These are phyloP conservation scores for Seladonia tumulorum DNA, from an alignment of 2,888 invertebrate species.

Conservation along the genomic window DNA sequence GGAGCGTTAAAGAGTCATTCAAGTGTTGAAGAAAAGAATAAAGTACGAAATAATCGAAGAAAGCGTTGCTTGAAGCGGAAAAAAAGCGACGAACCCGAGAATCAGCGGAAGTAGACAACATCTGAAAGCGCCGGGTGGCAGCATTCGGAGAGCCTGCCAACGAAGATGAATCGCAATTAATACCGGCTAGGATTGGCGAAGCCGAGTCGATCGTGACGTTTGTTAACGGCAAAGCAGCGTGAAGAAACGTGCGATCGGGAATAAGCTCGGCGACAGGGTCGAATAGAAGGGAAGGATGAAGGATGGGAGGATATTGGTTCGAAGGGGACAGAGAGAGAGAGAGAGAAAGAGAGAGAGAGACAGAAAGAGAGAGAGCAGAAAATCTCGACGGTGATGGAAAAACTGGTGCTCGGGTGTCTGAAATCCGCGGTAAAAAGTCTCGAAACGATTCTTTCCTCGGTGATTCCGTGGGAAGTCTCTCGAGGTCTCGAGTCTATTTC, in stretches of 20 bases:
- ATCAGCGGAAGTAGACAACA: conserved; percentile 12
- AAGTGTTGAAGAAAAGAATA: neutral
- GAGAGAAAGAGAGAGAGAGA: neutral
- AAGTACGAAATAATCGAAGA: neutral
- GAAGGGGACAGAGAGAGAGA: neutral
- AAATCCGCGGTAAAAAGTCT: neutral
- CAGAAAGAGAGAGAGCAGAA: neutral
- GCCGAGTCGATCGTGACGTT: conserved; percentile 14
- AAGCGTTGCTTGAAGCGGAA: neutral
- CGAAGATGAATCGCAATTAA: conserved; percentile 40
- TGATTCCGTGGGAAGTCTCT: conserved; percentile 15
- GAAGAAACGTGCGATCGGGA: conserved; percentile 20
- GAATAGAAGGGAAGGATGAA: neutral
- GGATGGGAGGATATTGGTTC: neutral
- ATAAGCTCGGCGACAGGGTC: conserved; percentile 10
- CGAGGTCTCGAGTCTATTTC: conserved; percentile 10
- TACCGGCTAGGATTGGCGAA: neutral
- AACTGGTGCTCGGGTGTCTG: conserved; percentile 5
- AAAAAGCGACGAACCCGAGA: conserved; percentile 5
- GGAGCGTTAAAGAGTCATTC: neutral
- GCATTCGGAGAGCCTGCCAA: conserved; percentile 15
- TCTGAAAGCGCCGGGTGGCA: neutral
- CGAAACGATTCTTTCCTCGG: conserved; percentile 19
- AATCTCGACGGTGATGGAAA: conserved; percentile 23
- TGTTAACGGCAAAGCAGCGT: neutral